Evolutionary conservation across 2,888 invertebrate species (phyloP).

Genomic region (Fragum sueziense): DNA sequence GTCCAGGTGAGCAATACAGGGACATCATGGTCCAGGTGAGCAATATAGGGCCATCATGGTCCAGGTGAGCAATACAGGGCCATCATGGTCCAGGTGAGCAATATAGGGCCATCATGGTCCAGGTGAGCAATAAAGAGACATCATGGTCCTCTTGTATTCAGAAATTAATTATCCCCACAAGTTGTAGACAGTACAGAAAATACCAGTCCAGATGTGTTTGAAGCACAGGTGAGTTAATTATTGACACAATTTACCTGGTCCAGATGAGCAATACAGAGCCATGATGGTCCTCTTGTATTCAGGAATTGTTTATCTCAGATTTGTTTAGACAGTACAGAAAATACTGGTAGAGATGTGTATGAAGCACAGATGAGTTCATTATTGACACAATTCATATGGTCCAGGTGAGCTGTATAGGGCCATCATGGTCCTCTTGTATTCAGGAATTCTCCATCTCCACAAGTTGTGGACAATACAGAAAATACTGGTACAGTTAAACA

Average conservation of each 20-base stretch:
- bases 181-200: constrained; percentile 68
- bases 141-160: constrained; percentile 32
- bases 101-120: no score
- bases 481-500: constrained; percentile 63
- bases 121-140: no score
- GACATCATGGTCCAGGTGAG: no score
- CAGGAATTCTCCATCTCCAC: constrained; percentile 50
- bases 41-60: no score
- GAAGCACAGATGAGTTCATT: constrained; percentile 38
- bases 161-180: constrained; percentile 51
- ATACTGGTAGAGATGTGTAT: constrained; percentile 57
- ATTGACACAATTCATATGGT: background rate
- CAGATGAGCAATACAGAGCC: no score
- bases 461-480: constrained; percentile 66
- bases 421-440: no score
- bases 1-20: no score
- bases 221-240: constrained; percentile 34
- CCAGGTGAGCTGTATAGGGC: no score
- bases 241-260: background rate
- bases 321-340: constrained; percentile 67
- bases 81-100: no score
- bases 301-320: constrained; percentile 51
- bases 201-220: constrained; percentile 55
- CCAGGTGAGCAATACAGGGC: constrained; percentile 36
- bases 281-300: constrained; percentile 25